Evolutionary conservation across 2,888 invertebrate genomes (phyloP).

Genomic region (Lumbricus terrestris): DNA sequence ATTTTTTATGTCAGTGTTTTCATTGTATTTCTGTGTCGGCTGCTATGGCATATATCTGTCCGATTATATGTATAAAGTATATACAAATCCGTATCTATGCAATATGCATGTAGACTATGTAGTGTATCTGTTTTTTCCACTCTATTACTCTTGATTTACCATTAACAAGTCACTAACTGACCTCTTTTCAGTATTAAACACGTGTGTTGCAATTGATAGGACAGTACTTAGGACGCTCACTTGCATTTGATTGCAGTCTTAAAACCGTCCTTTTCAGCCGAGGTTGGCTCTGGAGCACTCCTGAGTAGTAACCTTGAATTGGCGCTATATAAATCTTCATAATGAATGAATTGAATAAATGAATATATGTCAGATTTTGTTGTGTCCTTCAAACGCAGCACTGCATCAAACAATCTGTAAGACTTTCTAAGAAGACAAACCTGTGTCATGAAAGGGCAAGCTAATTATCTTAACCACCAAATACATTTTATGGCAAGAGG

Average conservation of each 20-base stretch:
- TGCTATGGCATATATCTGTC: neutral
- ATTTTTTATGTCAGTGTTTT: neutral
- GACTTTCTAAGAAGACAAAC: neutral
- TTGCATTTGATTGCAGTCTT: too few relatives aligned
- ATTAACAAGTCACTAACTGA: neutral
- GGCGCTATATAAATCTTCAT: neutral
- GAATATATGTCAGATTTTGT: too few relatives aligned
- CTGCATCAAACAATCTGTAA: neutral
- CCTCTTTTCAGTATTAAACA: neutral
- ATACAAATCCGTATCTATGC: neutral
- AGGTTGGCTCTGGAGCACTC: too few relatives aligned
- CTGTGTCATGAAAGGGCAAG: neutral
- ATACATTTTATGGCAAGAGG: neutral
- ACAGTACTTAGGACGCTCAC: too few relatives aligned
- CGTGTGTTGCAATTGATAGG: neutral
- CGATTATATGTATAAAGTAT: neutral
- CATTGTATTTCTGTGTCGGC: neutral
- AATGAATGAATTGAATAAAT: neutral
- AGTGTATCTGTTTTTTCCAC: neutral
- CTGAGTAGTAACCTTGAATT: too few relatives aligned
- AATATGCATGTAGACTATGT: neutral
- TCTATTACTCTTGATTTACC: neutral
- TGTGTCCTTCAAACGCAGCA: neutral
- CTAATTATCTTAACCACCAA: neutral
- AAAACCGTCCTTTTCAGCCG: too few relatives aligned